Conservation (phyloP, 2,888 invertebrate species). For the Notocelia uddmanniana region DNA sequence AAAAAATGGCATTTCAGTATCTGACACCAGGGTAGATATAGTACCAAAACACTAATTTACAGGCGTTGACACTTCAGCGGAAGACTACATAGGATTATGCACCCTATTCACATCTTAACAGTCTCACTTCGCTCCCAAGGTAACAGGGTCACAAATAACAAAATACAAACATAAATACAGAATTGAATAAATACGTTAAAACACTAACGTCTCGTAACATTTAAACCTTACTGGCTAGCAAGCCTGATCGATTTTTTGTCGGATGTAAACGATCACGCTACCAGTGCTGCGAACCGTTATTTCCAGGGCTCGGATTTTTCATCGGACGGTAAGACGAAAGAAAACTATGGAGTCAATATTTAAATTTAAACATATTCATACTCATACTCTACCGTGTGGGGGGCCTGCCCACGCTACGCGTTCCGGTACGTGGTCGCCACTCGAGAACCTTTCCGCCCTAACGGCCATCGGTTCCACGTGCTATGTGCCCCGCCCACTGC, state of each 20-base stretch:
- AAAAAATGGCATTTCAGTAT: slow-evolving; percentile 43
- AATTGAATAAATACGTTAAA: slow-evolving; percentile 41
- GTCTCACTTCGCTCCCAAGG: slow-evolving; percentile 24
- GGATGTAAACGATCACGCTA: too few relatives aligned
- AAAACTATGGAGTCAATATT: too few relatives aligned
- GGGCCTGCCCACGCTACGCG: too few relatives aligned
- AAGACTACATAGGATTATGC: slow-evolving; percentile 64
- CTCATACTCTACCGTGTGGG: too few relatives aligned
- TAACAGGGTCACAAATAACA: slow-evolving; percentile 39
- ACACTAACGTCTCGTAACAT: slow-evolving; percentile 38
- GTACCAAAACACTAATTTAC: slow-evolving; percentile 33
- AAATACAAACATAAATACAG: slow-evolving; percentile 38
- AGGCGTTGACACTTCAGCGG: slow-evolving; percentile 66
- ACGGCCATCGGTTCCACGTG: too few relatives aligned
- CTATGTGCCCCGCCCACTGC: too few relatives aligned
- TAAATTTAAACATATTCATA: too few relatives aligned
- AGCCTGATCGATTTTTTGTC: too few relatives aligned
- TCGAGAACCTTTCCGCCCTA: too few relatives aligned
- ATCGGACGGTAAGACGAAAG: too few relatives aligned
- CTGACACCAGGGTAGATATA: slow-evolving; percentile 26
- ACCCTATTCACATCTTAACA: slow-evolving; percentile 15
- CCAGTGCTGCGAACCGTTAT: slow-evolving; percentile 14
- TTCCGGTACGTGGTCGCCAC: too few relatives aligned
- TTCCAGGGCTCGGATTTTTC: neutral
- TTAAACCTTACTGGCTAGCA: slow-evolving; percentile 34